Base-by-base conservation (phyloP, 2,797 vertebrate species). In the Percopsis omiscomaycus region DNA sequence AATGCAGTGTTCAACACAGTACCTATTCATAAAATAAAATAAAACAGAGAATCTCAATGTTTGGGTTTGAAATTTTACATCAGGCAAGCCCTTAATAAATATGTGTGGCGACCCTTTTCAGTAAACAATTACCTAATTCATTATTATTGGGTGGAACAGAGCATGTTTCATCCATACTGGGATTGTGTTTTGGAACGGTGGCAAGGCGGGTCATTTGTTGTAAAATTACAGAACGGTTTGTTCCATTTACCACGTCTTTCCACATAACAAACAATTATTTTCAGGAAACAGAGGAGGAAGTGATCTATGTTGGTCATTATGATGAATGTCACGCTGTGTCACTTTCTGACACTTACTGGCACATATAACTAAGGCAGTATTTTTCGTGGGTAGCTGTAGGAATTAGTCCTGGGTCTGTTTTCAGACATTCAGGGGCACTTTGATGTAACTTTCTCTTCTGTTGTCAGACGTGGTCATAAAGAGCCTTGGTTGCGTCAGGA, bases 251-350 rank as follows among this genome's bases (percentile, higher is more conserved):
- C 13, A 8, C 59, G 85, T 74, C 73, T 82, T 82, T 86, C 81
- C 78, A 83, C 73, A 80, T 67, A 79, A 84, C 80, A 85, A 82
- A 75, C 62, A 61, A 78, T 79, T 72, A 73, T 73, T 83, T 78
- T 78, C 58, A 76, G 59, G 74, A 82, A 69, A 64, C 46, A 27
- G 66, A 59, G 49, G 48, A 75, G 65, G 76, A 80, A 66, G 72
- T 32, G 63, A 78, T 73, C 49, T 37, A 1, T 32, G 47, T 32
- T 69, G 68, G 77, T 82, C 73, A 62, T 63, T 10, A 37, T 47
- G 73, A 83, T 6, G 13, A 29, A 12, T 16, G n/a, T 45, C n/a
- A 47, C 22, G 6, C 37, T 44, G 3, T 15, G 55, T 67, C 55
- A 59, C 5, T 1, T 56, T 59, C 69, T 66, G 51, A 74, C 60